phyloP scores from a whole-genome alignment of 2,113 vertebrate species.

The Toxotes jaculatrix region DNA sequence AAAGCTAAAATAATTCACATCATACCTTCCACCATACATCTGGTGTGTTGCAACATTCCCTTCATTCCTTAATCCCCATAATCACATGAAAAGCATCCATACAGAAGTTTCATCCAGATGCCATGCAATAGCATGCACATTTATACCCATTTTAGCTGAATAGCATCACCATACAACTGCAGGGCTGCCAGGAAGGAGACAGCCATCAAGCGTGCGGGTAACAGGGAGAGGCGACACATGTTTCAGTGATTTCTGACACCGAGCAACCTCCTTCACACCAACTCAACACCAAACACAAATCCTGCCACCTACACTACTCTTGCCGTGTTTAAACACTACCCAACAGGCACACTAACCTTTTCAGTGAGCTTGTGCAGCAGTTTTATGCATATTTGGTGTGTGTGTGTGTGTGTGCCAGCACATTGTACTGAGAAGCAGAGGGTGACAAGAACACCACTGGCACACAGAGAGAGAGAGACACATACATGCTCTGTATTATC shows the following conservation, averaged over 20 bases:
- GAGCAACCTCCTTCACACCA: constrained; percentile 40
- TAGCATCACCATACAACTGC: background rate
- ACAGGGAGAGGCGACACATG: constrained; percentile 23
- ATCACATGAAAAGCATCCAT: constrained; percentile 3
- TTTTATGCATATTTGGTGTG: constrained; percentile 12
- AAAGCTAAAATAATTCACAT: background rate
- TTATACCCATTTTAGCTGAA: background rate
- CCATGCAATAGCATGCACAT: background rate
- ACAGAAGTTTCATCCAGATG: background rate
- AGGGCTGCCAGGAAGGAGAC: background rate
- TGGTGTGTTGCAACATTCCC: background rate
- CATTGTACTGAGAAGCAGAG: background rate
- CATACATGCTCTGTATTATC: background rate
- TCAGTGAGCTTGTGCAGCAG: background rate
- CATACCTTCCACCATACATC: background rate
- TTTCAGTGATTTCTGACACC: constrained; percentile 47
- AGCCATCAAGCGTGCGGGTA: constrained; percentile 6
- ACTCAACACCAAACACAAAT: constrained; percentile 54
- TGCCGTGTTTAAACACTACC: constrained; percentile 34
- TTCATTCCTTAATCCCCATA: background rate
- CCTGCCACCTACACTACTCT: constrained; percentile 36
- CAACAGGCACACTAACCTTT: constrained; percentile 27
- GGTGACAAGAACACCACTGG: constrained; percentile 3
- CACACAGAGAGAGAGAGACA: background rate
- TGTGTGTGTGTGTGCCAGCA: background rate